phyloP scores from a whole-genome alignment of 2,888 invertebrate species.

The Ferdinandea cuprea region DNA sequence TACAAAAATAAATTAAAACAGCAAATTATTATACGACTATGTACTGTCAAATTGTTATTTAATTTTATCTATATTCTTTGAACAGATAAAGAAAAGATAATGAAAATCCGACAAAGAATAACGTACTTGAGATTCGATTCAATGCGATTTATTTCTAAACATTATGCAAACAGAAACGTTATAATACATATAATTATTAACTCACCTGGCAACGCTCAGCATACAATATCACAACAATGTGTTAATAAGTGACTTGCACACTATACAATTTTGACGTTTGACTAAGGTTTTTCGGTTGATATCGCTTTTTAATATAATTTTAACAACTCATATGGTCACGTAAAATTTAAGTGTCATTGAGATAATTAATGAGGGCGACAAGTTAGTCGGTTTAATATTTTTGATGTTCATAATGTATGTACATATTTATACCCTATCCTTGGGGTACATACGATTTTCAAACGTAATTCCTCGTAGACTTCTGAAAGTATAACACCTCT shows the following conservation, averaged over 20 bases:
- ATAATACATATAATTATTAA: constrained; percentile 3
- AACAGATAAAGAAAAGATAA: constrained; percentile 67
- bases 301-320: not conserved
- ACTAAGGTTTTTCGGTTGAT: constrained; percentile 14
- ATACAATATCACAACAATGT: not conserved
- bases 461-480: too few relatives aligned
- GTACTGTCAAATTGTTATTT: constrained; percentile 62
- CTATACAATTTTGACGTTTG: constrained; percentile 30
- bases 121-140: constrained; percentile 50
- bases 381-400: constrained; percentile 17
- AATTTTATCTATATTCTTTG: constrained; percentile 58
- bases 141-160: constrained; percentile 38
- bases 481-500: too few relatives aligned
- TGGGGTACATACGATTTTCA: too few relatives aligned
- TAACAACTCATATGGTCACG: constrained; percentile 27
- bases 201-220: constrained; percentile 29
- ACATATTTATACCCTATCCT: too few relatives aligned
- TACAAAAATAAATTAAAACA: constrained; percentile 17
- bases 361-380: constrained; percentile 41
- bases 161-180: not conserved
- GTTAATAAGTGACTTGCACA: constrained; percentile 16
- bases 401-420: too few relatives aligned
- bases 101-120: constrained; percentile 54
- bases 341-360: constrained; percentile 38
- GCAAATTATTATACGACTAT: constrained; percentile 8